phyloP scores from a whole-genome alignment of 2,113 vertebrate species.

The Trichechus manatus region DNA sequence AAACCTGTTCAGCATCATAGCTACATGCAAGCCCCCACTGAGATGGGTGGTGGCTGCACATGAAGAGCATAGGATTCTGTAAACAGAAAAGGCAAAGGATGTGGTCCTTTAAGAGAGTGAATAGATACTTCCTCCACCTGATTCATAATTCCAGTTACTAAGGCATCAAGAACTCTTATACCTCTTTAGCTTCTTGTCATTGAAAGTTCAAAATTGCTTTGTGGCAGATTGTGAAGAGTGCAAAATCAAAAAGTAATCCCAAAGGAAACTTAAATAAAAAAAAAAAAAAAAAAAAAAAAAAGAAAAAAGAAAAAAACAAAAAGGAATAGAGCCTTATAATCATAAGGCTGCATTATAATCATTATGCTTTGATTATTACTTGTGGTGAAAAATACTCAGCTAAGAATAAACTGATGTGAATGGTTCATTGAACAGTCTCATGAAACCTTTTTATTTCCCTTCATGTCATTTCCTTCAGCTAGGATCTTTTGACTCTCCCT shows the following conservation, averaged over 20 bases:
- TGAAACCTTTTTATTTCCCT: background rate
- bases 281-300: background rate
- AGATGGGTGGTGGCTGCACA: background rate
- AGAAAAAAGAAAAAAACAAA: background rate
- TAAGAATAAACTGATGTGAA: background rate
- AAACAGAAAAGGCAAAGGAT: constrained; percentile 2
- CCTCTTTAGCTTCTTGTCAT: background rate
- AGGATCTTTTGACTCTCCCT: background rate
- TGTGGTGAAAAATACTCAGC: background rate
- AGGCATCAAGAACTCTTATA: background rate
- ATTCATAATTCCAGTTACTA: background rate
- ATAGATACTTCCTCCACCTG: background rate
- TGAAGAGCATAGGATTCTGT: background rate
- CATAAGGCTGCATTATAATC: background rate
- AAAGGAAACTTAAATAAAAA: constrained; percentile 8
- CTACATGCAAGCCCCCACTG: background rate
- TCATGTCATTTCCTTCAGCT: background rate
- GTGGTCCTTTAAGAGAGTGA: background rate
- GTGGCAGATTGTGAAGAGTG: background rate
- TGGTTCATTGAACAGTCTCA: background rate
- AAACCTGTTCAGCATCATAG: background rate
- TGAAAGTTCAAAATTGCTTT: background rate
- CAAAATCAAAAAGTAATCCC: background rate
- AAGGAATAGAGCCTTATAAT: background rate
- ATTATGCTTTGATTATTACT: background rate